Percentiles rank a stretch among this genome's conserved stretches.
These are phyloP conservation scores for Apogon hyalosoma DNA, from an alignment of 2,797 vertebrate genomes.

Conservation along the genomic window DNA sequence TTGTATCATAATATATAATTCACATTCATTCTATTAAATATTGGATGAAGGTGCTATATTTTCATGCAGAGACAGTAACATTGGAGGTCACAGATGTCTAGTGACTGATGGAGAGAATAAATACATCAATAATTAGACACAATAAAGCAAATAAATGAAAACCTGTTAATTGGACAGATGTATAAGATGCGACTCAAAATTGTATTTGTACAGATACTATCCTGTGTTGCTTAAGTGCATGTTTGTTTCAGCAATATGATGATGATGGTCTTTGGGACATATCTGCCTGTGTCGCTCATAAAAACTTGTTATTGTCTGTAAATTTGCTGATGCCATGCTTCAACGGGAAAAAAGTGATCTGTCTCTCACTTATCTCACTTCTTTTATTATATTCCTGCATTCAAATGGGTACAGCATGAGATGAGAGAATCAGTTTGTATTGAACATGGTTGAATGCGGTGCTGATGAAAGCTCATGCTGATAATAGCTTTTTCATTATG, in stretches of 20 bases:
- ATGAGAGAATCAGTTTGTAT: slow-evolving; percentile 74
- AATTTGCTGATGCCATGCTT: slow-evolving; percentile 65
- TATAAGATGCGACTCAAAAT: not conserved
- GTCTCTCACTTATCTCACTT: slow-evolving; percentile 50
- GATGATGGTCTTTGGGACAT: slow-evolving; percentile 3
- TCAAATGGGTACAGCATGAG: slow-evolving; percentile 57
- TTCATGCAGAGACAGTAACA: slow-evolving; percentile 40
- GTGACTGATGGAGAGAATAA: slow-evolving; percentile 17
- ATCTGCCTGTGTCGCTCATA: not conserved
- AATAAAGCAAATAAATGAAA: slow-evolving; percentile 10
- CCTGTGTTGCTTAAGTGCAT: slow-evolving; percentile 11
- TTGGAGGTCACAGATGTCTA: slow-evolving; percentile 10
- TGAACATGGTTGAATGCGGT: slow-evolving; percentile 73
- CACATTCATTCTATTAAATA: slow-evolving; percentile 41
- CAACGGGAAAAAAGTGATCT: slow-evolving; percentile 40
- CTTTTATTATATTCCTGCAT: slow-evolving; percentile 61
- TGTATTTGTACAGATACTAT: accelerated
- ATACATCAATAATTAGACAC: slow-evolving; percentile 26
- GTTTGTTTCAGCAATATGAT: slow-evolving; percentile 9
- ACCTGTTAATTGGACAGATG: not conserved
- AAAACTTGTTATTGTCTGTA: slow-evolving; percentile 38
- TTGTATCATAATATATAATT: slow-evolving; percentile 48
- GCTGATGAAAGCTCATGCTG: slow-evolving; percentile 78
- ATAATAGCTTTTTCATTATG: slow-evolving; percentile 79
- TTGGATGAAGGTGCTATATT: slow-evolving; percentile 52